Base-by-base conservation (phyloP, 1,140 invertebrate genomes). In the Drosophila azteca region DNA sequence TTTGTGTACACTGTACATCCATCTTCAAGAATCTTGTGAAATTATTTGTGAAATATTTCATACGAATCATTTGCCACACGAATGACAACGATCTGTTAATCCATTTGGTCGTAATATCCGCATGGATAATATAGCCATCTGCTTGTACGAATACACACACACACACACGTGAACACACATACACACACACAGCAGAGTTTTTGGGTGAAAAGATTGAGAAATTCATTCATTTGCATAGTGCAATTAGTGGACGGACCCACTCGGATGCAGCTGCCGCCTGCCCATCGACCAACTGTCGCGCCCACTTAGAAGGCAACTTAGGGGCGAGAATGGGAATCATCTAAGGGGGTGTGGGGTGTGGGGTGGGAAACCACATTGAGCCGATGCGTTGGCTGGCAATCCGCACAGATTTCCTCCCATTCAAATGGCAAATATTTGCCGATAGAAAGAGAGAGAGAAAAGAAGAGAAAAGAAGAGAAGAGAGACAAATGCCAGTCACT, bases 371-470 rank as follows among this genome's bases (percentile, higher is more conserved):
- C 31, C 17, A 20, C 29, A 41, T 20, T 53, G 29, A 15, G 20
- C 13, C 35, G 11, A 43, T 35, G 35, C 20, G 31, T 7, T 52
- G 31, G 31, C 22, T 43, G 48, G 52, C 77, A 73, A 82, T 77
- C 65, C 55, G 77, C 67, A 75, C 80, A 90, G 85, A 89, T 90
- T 89, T 81, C 78, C 83, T 81, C 75, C 83, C 78, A 85, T 89
- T 90, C 70, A 89, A 79, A 89, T 81, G 65, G 71, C 75, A 90
- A 90, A 89, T 90, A 89, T 89, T 89, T 89, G 81, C 71, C 17
- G 17, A 20, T 20, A 46, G 35, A 39, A 9, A 11, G 31, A 9
- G 31, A 35, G 31, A 9, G 31, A 46, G 35, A 39, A 9, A 11
- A 9, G 3, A 9, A 35, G 31, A 9, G 31, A 2, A 35, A 60